Percentiles rank a stretch among this genome's conserved stretches.
phyloP scores from a whole-genome alignment of 2,113 vertebrate genomes.

The Turnix velox region DNA sequence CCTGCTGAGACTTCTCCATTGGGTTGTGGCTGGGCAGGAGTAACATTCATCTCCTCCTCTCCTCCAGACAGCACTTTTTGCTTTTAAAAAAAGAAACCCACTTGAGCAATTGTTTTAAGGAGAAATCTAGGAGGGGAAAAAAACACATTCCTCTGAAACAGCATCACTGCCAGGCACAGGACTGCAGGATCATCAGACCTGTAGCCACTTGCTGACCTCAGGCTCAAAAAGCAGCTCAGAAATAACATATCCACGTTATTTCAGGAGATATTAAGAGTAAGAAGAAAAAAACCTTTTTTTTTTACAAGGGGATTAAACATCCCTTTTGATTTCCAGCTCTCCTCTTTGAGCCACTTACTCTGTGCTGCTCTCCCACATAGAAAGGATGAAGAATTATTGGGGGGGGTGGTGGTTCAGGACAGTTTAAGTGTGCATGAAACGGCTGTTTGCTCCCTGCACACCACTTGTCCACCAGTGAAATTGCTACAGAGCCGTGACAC shows the following conservation, averaged over 20 bases:
- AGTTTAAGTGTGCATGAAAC: constrained; percentile 53
- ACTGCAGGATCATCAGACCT: not conserved
- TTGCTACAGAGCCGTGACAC: constrained; percentile 3
- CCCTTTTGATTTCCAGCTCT: not conserved
- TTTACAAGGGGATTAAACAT: not conserved
- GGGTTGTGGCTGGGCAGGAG: fast-evolving
- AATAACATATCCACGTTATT: not conserved
- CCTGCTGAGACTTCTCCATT: not conserved
- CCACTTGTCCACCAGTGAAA: not conserved
- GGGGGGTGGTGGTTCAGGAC: constrained; percentile 27
- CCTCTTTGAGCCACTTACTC: not conserved
- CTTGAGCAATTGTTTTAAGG: not conserved
- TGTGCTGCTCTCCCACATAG: constrained; percentile 27
- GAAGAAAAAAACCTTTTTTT: not conserved
- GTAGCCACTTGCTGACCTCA: not conserved
- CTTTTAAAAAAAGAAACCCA: not conserved
- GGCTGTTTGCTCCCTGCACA: constrained; percentile 32
- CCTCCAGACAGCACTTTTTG: not conserved
- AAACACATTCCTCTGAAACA: constrained; percentile 1
- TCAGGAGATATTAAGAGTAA: not conserved
- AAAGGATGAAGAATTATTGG: constrained; percentile 15
- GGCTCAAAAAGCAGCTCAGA: not conserved
- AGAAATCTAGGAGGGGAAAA: not conserved
- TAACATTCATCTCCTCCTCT: not conserved
- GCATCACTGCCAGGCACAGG: not conserved